Conservation (phyloP, 1,140 invertebrate species). For the Drosophila miranda region DNA sequence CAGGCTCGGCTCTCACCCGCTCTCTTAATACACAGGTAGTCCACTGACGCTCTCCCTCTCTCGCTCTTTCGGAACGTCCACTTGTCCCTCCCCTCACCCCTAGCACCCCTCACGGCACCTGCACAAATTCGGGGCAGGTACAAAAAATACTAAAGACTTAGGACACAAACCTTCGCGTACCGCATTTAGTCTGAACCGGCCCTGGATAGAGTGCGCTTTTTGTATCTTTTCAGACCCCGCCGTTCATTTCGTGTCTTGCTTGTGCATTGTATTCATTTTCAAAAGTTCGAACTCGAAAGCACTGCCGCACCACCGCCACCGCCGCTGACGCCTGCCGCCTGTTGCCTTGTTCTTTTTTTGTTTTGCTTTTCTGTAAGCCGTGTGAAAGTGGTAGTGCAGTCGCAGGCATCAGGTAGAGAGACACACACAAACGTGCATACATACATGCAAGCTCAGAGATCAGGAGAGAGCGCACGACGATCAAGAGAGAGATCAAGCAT, state of each 20-base stretch:
- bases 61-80: background rate
- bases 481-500: conserved; percentile 29
- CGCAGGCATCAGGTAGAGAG: conserved; percentile 53
- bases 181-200: conserved; percentile 40
- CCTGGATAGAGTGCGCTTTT: conserved; percentile 47
- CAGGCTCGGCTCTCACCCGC: conserved; percentile 17
- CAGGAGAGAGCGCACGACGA: conserved; percentile 2
- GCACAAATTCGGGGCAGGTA: conserved; percentile 28
- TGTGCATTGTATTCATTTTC: conserved; percentile 66
- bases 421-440: conserved; percentile 21
- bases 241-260: conserved; percentile 56
- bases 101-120: conserved; percentile 10
- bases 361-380: conserved; percentile 43
- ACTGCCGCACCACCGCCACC: conserved; percentile 3
- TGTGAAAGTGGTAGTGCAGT: conserved; percentile 76
- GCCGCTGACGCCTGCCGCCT: conserved; percentile 22
- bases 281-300: conserved; percentile 66
- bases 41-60: conserved; percentile 14
- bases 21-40: conserved; percentile 43
- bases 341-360: conserved; percentile 45
- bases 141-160: conserved; percentile 63
- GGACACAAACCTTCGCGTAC: conserved; percentile 56
- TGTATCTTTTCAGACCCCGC: conserved; percentile 31
- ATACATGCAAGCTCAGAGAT: conserved; percentile 4
- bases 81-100: too few species aligned